Base-by-base conservation (phyloP, 1,140 invertebrate genomes). In the Diplogasteroides magnus region DNA sequence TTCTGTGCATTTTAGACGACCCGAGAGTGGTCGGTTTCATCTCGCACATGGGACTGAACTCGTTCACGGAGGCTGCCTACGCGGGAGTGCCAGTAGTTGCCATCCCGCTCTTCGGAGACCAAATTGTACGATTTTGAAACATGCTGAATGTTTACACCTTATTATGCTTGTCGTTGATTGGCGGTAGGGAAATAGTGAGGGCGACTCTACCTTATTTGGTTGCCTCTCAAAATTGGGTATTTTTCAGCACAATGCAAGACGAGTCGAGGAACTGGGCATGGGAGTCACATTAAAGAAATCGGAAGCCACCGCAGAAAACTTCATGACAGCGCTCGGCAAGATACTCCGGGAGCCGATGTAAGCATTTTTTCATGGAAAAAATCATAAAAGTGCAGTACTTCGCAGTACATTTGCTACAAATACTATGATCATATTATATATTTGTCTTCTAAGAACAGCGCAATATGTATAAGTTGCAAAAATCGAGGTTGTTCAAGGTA, bases 31-130 rank as follows among this genome's bases (percentile, higher is more conserved):
- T 61, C 11, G 83, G 86, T 0, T 89, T 90, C 70, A 88, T 90
- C 31, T 48, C 88, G 0, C 89, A 90, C 73, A 88, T 87, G 15
- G 90, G 89, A 13, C 78, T 87, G 29, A 48, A 48, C 19, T 48
- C 89, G 60, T 84, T 87, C 13, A 87, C 87, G 69, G 90, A 90
- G 83, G 87, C 89, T 1, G 80, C 89, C 14, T 87, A 88, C 80
- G 86, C 88, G 69, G 87, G 87, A 77, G 86, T 88, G n/a, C 89
- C 89, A 1, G 84, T 90, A 13, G 82, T 90, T 25, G 88, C 87
- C 1, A 85, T 90, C 62, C 89, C 90, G 48, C 84, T 90, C 25
- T 86, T 88, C 59, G 86, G 85, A 23, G 89, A 90, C 81, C 89
- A 90, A 76, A 63, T 61, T 14, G 37, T 32, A 31, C 64, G 0